These are phyloP conservation scores for Scaptomyza tumidula DNA, from an alignment of 2,888 invertebrate genomes.

Conservation along the genomic window DNA sequence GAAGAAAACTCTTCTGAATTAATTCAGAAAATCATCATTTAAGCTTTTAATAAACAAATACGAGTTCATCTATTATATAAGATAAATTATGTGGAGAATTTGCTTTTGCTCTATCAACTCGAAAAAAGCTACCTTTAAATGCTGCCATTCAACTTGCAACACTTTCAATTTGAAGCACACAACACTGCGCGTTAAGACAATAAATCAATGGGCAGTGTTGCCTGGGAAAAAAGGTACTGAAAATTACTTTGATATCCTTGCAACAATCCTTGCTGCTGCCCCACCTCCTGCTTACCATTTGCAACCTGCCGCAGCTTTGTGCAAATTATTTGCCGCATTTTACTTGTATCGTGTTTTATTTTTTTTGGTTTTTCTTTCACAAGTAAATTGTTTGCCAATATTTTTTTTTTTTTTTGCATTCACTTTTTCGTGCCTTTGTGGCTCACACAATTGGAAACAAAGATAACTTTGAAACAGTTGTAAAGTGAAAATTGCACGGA, in stretches of 20 bases:
- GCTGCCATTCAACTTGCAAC: too few relatives aligned
- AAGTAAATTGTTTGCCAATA: conserved; percentile 82
- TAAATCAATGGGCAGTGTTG: conserved; percentile 72
- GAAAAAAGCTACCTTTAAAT: not conserved
- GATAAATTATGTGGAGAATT: not conserved
- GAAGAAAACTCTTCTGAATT: not conserved
- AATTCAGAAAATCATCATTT: not conserved
- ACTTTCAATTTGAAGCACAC: not conserved
- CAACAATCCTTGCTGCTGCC: conserved; percentile 10
- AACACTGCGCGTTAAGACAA: conserved; percentile 50
- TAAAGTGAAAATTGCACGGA: conserved; percentile 80
- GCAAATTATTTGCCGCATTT: conserved; percentile 80
- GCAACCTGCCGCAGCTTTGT: conserved; percentile 80
- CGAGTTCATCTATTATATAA: too few relatives aligned
- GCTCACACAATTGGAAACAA: conserved; percentile 72
- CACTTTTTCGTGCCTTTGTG: conserved; percentile 36
- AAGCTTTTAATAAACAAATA: not conserved
- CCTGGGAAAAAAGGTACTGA: conserved; percentile 28
- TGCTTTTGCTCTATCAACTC: not conserved
- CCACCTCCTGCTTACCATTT: conserved; percentile 5
- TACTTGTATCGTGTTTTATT: conserved; percentile 29
- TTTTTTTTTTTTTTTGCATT: conserved; percentile 54
- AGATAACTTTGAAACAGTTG: conserved; percentile 81
- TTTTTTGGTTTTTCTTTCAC: conserved; percentile 33
- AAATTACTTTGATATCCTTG: conserved; percentile 73